Conservation (phyloP, 2,113 vertebrate species). For the Labeo catla region DNA sequence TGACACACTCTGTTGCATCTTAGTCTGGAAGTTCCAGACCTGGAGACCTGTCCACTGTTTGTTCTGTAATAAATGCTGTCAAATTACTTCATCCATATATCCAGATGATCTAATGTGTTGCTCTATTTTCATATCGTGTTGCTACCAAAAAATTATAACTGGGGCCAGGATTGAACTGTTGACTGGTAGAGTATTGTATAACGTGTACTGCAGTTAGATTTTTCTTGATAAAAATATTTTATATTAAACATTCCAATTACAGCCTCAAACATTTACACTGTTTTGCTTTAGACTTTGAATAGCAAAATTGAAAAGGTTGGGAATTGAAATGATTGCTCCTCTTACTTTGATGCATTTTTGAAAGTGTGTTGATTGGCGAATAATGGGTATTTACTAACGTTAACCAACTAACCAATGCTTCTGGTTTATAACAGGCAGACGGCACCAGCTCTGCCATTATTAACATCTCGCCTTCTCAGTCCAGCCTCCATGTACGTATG, state of each 20-base stretch:
- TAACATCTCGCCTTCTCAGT: slow-evolving; percentile 83
- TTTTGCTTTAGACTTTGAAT: not conserved
- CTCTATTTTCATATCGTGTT: not conserved
- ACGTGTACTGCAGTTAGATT: not conserved
- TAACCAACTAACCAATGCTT: slow-evolving; percentile 72
- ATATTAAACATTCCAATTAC: not conserved
- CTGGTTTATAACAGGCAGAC: slow-evolving; percentile 86
- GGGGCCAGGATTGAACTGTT: not conserved
- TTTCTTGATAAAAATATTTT: not conserved
- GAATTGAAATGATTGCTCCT: not conserved
- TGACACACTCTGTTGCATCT: slow-evolving; percentile 21
- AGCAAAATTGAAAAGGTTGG: not conserved
- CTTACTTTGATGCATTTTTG: not conserved
- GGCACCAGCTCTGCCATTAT: slow-evolving; percentile 84
- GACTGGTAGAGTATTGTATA: not conserved
- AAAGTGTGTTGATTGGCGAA: not conserved
- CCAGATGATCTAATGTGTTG: slow-evolving; percentile 3
- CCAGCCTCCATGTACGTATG: slow-evolving; percentile 91
- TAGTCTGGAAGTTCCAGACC: slow-evolving; percentile 39
- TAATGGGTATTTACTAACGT: slow-evolving; percentile 26
- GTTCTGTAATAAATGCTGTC: slow-evolving; percentile 25
- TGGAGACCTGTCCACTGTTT: slow-evolving; percentile 5
- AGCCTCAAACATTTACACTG: not conserved
- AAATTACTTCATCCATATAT: slow-evolving; percentile 10
- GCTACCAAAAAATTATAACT: not conserved